Base-by-base conservation (phyloP, 2,888 invertebrate genomes). In the Dendrolimus houi region DNA sequence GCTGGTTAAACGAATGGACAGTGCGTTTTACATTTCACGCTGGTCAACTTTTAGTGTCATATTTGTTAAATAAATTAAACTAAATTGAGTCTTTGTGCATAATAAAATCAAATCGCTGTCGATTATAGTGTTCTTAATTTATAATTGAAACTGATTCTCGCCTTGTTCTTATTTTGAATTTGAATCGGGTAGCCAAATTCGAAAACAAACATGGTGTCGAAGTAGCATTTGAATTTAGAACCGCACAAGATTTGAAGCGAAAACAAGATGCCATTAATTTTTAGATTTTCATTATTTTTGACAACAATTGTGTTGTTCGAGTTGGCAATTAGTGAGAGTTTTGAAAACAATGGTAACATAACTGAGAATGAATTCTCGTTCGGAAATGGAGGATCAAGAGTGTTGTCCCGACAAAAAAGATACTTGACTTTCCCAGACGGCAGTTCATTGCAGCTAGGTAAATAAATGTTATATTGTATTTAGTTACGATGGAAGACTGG, bases 381-480 rank as follows among this genome's bases (percentile, higher is more conserved):
- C 55, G 68, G 64, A 64, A 78, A 75, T 69, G 72, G 68, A 60
- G 67, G 64, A 64, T 72, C 80, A 57, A 77, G 72, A 67, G 65
- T 78, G 55, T 72, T 92, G 69, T 92, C 92, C 47, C 85, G 93
- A 66, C 84, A 86, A 68, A 92, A 92, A 77, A 90, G 93, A 74
- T 93, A 91, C 77, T 71, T 93, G 72, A 83, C 91, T 70, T 93
- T 93, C 79, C 93, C 93, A 56, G 91, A 92, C 64, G 93, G 93
- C 59, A 92, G 92, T 72, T 93, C 93, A 59, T 71, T 93, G 60
- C 93, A 93, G 85, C 89, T 93, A 70, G 91, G 92, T 92, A 72
- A 56, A 56, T 57, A 59, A 29, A 29, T 6, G 29, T 29, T 29
- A 29, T 29, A 6, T 29, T 29, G 29, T 29, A 29, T 29, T 29